Evolutionary conservation across 2,888 invertebrate species (phyloP), one percentile per base, ranked within the genome.

Genomic region (Copidosoma aretas): DNA sequence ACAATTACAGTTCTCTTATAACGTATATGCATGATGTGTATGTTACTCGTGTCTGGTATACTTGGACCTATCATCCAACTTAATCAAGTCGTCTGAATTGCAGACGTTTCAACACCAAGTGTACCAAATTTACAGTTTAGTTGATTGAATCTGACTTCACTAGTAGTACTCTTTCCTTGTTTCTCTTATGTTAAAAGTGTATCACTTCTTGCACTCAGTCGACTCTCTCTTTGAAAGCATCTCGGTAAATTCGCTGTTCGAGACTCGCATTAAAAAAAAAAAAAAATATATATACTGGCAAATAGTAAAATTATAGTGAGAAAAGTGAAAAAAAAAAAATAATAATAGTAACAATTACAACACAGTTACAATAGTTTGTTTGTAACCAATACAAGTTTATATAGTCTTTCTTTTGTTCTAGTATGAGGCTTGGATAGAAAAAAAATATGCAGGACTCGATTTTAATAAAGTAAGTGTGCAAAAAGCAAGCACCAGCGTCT

Each of bases 221-320:
- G 57, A 61, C 65, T 62, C 52, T 67, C 67, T 70, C 54, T 54
- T 61, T 67, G 43, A 67, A 66, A 67, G 65, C 54, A 52, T 68
- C 60, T 56, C 56, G 64, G 56, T 66, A 59, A 46, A 58, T 71
- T 67, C 59, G 67, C 70, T 71, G 64, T 64, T 62, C 22, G 32
- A 64, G 21, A 54, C 52, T 64, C 58, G 56, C 64, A 64, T 59
- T 21, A 58, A 66, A 63, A 57, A 41, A 66, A 56, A 56, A 51
- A 60, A 24, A 52, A 60, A 62, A 43, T n/a, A 41, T 19, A 21
- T 2, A 5, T 32, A 32, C 8, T 32, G 4, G 5, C 51, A 68
- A 25, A 49, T 64, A 53, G 19, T 19, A 8, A 39, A 56, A 70
- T 57, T 60, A 10, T 10, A 58, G 58, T 22, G 46, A 32, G 32